Conservation (phyloP, 2,888 invertebrate species). For the Entomobrya multifasciata region DNA sequence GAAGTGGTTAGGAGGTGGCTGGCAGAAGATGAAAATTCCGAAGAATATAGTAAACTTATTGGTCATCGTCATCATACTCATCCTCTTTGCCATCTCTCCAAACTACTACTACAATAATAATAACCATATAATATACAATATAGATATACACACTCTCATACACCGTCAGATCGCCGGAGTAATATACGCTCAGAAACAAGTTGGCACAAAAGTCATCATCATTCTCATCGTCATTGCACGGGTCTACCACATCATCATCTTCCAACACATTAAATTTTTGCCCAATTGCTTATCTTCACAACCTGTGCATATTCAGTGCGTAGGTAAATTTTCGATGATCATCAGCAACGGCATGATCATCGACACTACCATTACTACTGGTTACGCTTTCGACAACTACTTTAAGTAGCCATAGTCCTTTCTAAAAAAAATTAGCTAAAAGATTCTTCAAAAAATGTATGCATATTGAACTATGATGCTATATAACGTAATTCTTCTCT, state of each 20-base stretch:
- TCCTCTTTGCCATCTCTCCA: constrained; percentile 1
- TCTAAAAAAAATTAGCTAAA: constrained; percentile 56
- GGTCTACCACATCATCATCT: constrained; percentile 32
- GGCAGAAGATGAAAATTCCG: constrained; percentile 44
- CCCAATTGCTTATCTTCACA: constrained; percentile 29
- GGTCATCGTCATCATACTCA: constrained; percentile 15
- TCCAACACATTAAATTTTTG: constrained; percentile 49
- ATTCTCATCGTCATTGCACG: constrained; percentile 36
- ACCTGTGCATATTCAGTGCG: constrained; percentile 17
- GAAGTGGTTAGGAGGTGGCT: constrained; percentile 49
- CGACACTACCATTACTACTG: constrained; percentile 40
- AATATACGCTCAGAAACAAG: constrained; percentile 44
- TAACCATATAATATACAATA: constrained; percentile 39
- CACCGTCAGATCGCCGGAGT: too few species aligned
- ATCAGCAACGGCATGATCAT: constrained; percentile 8
- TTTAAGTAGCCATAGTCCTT: constrained; percentile 35
- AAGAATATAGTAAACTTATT: constrained; percentile 52
- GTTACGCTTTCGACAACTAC: constrained; percentile 49
- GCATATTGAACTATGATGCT: neutral
- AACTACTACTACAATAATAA: neutral
- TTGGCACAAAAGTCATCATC: constrained; percentile 54
- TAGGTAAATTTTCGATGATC: constrained; percentile 53
- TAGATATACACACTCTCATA: constrained; percentile 18
- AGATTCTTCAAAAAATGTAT: constrained; percentile 32
- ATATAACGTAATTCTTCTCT: neutral